Percentiles rank a stretch among this genome's conserved stretches.
These are phyloP conservation scores for Pelmatolapia mariae DNA, from an alignment of 2,113 vertebrate genomes.

Conservation along the genomic window DNA sequence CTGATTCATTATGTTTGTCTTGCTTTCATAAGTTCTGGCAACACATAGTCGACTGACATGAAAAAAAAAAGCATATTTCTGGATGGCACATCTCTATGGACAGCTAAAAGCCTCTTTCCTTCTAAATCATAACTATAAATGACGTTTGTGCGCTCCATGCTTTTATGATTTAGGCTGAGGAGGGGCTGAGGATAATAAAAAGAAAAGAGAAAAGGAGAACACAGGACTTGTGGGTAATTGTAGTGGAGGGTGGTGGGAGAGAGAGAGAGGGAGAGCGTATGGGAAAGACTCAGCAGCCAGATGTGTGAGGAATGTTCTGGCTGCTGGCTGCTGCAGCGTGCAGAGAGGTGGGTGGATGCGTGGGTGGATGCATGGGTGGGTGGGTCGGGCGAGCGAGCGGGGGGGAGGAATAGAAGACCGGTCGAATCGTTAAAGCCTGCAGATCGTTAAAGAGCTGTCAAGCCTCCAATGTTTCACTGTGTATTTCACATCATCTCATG, in stretches of 20 bases:
- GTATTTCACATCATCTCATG: constrained; percentile 57
- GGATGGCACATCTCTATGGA: constrained; percentile 43
- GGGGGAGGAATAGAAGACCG: constrained; percentile 30
- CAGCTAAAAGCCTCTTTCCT: constrained; percentile 35
- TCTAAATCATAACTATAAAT: constrained; percentile 55
- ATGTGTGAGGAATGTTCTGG: constrained; percentile 79
- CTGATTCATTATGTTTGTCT: constrained; percentile 44
- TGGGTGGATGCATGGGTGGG: constrained; percentile 33
- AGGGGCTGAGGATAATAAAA: constrained; percentile 57
- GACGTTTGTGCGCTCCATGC: constrained; percentile 34
- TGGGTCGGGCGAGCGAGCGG: not conserved
- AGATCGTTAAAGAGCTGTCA: constrained; percentile 71
- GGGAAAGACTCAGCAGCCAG: constrained; percentile 67
- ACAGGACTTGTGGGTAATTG: constrained; percentile 74
- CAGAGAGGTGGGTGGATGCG: constrained; percentile 33
- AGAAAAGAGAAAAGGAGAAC: constrained; percentile 71
- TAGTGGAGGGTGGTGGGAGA: constrained; percentile 18
- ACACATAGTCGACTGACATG: not conserved
- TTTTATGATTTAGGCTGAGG: constrained; percentile 49
- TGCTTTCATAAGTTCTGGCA: constrained; percentile 47
- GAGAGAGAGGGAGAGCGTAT: constrained; percentile 50
- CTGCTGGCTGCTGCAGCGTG: constrained; percentile 66
- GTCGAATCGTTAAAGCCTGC: constrained; percentile 65
- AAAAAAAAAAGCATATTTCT: constrained; percentile 31
- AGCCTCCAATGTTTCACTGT: constrained; percentile 61